Evolutionary conservation across 30 jellyfish, hydroid and myxozoan species (phyloP).

Genomic region (Turritopsis rubra): DNA sequence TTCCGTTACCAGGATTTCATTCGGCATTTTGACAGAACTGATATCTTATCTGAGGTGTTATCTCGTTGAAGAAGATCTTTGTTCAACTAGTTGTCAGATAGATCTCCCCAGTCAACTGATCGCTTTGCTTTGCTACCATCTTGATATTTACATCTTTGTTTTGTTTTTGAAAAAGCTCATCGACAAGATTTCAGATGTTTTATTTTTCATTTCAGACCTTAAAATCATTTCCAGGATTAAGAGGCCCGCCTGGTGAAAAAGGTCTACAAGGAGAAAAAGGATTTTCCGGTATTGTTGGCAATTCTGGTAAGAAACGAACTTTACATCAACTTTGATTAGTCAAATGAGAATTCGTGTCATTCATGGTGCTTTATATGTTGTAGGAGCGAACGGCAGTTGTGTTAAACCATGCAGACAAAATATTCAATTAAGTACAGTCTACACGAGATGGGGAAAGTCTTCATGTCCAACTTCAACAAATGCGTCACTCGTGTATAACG

Average conservation of each 20-base stretch:
- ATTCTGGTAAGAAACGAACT: slow-evolving; percentile 24
- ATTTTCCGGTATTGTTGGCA: slow-evolving; percentile 41
- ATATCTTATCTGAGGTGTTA: no score
- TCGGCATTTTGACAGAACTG: no score
- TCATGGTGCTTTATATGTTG: not conserved
- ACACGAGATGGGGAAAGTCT: slow-evolving; percentile 84
- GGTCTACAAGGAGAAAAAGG: slow-evolving; percentile 56
- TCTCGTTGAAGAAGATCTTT: no score
- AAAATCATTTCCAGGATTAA: slow-evolving; percentile 1
- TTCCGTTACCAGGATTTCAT: no score
- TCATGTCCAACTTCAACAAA: slow-evolving; percentile 55
- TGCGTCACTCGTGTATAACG: slow-evolving; percentile 42
- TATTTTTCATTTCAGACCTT: not conserved
- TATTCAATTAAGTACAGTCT: slow-evolving; percentile 33
- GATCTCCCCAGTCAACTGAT: no score
- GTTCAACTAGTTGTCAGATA: no score
- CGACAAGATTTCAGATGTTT: not conserved
- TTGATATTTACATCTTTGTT: no score
- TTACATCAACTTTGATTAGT: not conserved
- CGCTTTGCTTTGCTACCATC: no score
- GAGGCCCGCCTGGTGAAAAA: slow-evolving; percentile 39
- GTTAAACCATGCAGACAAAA: slow-evolving; percentile 35
- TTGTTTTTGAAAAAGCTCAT: not conserved
- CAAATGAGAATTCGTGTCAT: no score
- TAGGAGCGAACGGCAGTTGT: slow-evolving; percentile 78